Base-by-base conservation (phyloP, 2,113 vertebrate genomes). In the Pachycephala philippinensis region DNA sequence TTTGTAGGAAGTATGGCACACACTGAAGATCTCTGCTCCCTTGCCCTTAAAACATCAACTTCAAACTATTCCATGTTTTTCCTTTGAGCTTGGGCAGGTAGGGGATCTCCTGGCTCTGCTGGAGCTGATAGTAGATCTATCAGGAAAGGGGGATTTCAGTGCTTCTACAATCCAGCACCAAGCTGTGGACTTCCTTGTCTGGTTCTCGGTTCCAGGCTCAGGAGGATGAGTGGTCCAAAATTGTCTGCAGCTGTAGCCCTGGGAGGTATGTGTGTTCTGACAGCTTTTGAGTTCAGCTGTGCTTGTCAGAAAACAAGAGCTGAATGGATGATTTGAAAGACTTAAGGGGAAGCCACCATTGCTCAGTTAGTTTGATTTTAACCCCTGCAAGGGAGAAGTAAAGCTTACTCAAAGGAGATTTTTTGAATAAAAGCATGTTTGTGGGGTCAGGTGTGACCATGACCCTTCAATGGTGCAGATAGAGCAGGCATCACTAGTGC, bases 131-230 rank as follows among this genome's bases (percentile, higher is more conserved):
- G 45, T 8, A 64, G 28, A 61, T 59, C 40, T 84, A 1, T 64
- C n/a, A 56, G 74, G 28, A 84, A 54, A 39, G 15, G 30, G 15
- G 8, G 12, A 18, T 87, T 87, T 95, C 56, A 11, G 49, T n/a
- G 20, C 44, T 78, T 75, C 60, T 75, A 1, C 56, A 40, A 1
- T 52, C 44, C 0, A 0, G 3, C 1, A 5, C 50, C 54, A 59
- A 59, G 60, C 0, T 2, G 20, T 60, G 35, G 42, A 30, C n/a
- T 69, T 84, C 12, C 19, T 69, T 53, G 17, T 3, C 1, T 77
- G 23, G 20, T 78, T 81, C 42, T 82, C 2, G 1, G 6, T 65
- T 77, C 35, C 50, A 78, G 47, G 30, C 47, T 57, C 9, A 26
- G 72, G 47, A 69, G 23, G 24, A 15, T 47, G 30, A 74, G 30